Percentiles rank a stretch among this genome's conserved stretches.
These are phyloP conservation scores for Chloropsis cyanopogon DNA, from an alignment of 2,113 vertebrate genomes.

Conservation along the genomic window DNA sequence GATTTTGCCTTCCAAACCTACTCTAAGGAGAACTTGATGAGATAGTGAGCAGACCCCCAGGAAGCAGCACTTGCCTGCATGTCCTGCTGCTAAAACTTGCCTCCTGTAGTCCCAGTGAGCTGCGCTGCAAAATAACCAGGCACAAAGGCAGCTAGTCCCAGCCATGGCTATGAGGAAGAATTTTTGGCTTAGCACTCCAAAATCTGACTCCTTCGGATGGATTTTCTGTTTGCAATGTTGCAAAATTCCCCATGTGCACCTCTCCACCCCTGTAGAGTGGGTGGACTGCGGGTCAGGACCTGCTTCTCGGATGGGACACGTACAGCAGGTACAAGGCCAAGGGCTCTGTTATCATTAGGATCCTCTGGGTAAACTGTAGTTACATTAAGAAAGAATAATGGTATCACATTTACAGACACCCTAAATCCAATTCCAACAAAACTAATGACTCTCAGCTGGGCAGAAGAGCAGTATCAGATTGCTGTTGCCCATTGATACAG, in stretches of 20 bases:
- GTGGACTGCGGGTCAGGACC: neutral
- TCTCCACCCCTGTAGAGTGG: neutral
- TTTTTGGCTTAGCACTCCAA: neutral
- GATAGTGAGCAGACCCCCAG: neutral
- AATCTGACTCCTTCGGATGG: neutral
- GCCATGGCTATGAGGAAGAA: neutral
- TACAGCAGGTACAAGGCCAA: neutral
- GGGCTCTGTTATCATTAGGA: neutral
- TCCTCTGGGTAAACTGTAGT: neutral
- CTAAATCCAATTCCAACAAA: neutral
- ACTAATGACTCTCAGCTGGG: neutral
- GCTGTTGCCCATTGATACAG: neutral
- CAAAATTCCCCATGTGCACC: neutral
- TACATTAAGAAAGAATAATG: neutral
- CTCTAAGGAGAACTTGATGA: neutral
- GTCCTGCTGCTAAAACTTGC: neutral
- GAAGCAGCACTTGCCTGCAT: neutral
- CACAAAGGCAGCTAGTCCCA: neutral
- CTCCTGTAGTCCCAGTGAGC: neutral
- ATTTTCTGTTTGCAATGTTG: neutral
- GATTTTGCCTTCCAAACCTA: neutral
- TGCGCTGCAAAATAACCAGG: neutral
- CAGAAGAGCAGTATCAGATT: neutral
- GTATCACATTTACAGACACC: neutral
- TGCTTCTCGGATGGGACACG: fast-evolving